phyloP scores from a whole-genome alignment of 2,113 vertebrate genomes.

The Cochlearius cochlearius region DNA sequence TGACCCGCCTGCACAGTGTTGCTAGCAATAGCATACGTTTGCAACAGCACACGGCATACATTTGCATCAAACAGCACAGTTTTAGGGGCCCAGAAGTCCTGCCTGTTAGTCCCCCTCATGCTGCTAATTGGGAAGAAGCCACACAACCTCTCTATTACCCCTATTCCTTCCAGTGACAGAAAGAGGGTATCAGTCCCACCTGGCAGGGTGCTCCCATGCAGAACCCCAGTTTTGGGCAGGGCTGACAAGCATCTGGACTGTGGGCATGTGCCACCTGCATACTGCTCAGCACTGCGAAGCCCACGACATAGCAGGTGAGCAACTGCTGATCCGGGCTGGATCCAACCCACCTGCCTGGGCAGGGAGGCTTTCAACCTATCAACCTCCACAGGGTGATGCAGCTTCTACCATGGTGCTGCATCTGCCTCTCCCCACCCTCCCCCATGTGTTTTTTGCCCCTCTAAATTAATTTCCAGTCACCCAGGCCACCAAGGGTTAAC shows the following conservation, averaged over 20 bases:
- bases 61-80: rapidly evolving
- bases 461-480: neutral
- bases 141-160: neutral
- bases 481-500: conserved; percentile 15
- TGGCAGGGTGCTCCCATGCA: neutral
- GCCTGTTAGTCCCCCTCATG: neutral
- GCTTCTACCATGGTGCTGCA: rapidly evolving
- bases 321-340: neutral
- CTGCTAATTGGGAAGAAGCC: neutral
- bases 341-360: neutral
- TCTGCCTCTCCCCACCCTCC: neutral
- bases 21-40: neutral
- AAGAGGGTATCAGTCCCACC: too few species aligned
- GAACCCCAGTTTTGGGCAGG: neutral
- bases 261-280: neutral
- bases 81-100: neutral
- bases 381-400: neutral
- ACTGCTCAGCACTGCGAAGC: rapidly evolving
- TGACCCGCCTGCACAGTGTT: neutral
- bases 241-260: neutral
- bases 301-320: neutral
- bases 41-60: rapidly evolving
- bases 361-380: neutral
- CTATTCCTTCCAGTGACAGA: neutral
- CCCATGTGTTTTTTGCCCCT: rapidly evolving